phyloP scores from a whole-genome alignment of 2,888 invertebrate species.

The Oscheius sp. region DNA sequence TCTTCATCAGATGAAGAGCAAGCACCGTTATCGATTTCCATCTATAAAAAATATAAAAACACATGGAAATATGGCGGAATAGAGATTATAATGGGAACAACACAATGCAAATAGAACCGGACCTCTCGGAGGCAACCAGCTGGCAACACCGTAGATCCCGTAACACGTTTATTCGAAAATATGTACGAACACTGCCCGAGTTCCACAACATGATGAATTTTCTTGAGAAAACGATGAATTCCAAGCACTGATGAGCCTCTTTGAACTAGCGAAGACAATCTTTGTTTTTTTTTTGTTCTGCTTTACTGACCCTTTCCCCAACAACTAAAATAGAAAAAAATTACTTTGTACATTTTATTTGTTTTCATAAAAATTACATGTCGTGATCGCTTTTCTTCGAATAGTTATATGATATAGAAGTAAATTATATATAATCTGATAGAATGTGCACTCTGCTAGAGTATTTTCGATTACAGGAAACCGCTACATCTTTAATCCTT shows the following conservation, averaged over 20 bases:
- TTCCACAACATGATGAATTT: too few relatives aligned
- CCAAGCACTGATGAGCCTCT: too few relatives aligned
- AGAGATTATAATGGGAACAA: neutral
- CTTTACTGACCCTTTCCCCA: too few relatives aligned
- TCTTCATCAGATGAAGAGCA: conserved; percentile 26
- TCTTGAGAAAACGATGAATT: too few relatives aligned
- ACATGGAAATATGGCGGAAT: neutral
- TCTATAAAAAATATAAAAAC: neutral
- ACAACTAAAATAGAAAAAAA: too few relatives aligned
- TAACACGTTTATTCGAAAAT: neutral
- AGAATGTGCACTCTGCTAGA: conserved; percentile 25
- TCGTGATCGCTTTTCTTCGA: too few relatives aligned
- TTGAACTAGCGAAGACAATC: too few relatives aligned
- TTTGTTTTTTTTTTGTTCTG: too few relatives aligned
- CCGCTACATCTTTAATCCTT: conserved; percentile 80
- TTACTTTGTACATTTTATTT: too few relatives aligned
- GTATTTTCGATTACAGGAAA: conserved; percentile 15
- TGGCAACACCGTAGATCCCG: neutral
- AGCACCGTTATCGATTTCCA: conserved; percentile 31
- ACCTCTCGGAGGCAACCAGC: neutral
- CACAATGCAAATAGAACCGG: neutral
- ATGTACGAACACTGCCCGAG: neutral
- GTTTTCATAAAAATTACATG: too few relatives aligned
- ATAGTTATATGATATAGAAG: neutral
- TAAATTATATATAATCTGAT: neutral